A percentile compares a stretch with the other conserved stretches of the same genome.
phyloP scores from a whole-genome alignment of 2,888 invertebrate species.

The Mythimna impura region DNA sequence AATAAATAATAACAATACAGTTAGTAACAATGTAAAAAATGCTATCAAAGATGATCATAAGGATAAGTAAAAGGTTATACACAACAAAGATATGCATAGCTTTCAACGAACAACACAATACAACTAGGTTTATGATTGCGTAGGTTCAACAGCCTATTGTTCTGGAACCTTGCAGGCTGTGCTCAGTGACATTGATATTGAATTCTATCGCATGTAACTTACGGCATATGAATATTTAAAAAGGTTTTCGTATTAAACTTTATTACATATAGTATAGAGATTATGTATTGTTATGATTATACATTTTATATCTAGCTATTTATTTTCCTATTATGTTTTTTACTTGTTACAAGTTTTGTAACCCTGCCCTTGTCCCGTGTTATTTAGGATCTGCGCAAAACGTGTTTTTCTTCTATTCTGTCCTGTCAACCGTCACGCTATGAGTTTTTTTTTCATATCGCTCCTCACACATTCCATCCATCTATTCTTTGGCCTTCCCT shows the following conservation, averaged over 20 bases:
- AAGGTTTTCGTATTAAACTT: slow-evolving; percentile 10
- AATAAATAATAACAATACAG: background rate
- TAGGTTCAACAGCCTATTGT: slow-evolving; percentile 61
- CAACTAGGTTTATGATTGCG: slow-evolving; percentile 38
- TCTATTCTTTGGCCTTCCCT: no score
- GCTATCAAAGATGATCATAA: background rate
- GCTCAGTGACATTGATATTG: slow-evolving; percentile 50
- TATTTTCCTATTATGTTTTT: background rate
- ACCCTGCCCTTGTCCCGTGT: no score
- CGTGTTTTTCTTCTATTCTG: no score
- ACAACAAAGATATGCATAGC: slow-evolving; percentile 4
- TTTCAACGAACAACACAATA: slow-evolving; percentile 21
- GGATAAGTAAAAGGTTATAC: slow-evolving; percentile 3
- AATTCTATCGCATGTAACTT: slow-evolving; percentile 39
- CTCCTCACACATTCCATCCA: no score
- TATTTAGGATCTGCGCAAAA: no score
- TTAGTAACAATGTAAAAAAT: background rate
- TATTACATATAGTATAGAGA: slow-evolving; percentile 10
- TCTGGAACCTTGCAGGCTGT: slow-evolving; percentile 37
- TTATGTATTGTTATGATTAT: no score
- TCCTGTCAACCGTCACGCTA: no score
- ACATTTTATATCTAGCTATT: no score
- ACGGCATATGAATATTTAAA: slow-evolving; percentile 42
- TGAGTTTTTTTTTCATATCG: no score
- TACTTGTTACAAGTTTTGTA: no score